phyloP scores from a whole-genome alignment of 2,113 vertebrate species.

The Meleagris gallopavo region DNA sequence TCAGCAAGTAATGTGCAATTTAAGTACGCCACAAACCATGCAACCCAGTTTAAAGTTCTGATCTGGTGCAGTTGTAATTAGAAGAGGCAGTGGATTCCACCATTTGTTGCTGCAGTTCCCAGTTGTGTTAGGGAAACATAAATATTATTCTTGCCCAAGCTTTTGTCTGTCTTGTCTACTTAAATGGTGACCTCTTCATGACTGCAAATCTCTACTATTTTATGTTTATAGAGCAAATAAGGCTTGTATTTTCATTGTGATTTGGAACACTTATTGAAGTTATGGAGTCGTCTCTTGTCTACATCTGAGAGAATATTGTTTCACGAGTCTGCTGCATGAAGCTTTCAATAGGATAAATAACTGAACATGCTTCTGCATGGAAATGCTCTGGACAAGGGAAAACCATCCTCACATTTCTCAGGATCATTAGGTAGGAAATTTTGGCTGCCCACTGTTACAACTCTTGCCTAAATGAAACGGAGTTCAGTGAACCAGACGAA shows the following conservation, averaged over 20 bases:
- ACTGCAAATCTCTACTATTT: slow-evolving; percentile 13
- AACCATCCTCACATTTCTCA: background rate
- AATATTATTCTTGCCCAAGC: slow-evolving; percentile 27
- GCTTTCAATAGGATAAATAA: rapidly evolving
- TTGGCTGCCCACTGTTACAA: background rate
- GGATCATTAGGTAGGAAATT: background rate
- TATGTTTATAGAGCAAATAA: slow-evolving; percentile 7
- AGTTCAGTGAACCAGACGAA: slow-evolving; percentile 59
- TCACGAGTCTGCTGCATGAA: background rate
- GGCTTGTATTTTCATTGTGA: background rate
- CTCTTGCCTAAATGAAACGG: background rate
- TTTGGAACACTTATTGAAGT: background rate
- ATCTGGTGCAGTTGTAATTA: background rate
- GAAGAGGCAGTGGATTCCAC: background rate
- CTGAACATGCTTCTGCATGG: background rate
- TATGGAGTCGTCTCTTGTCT: background rate
- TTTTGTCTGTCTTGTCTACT: slow-evolving; percentile 36
- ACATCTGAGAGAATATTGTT: background rate
- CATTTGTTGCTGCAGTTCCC: background rate
- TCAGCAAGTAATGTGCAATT: background rate
- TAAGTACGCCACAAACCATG: background rate
- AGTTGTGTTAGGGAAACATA: background rate
- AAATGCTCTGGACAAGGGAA: background rate
- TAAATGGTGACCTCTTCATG: background rate
- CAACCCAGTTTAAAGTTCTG: background rate